These are phyloP conservation scores for Paraplagusia blochii DNA, from an alignment of 2,113 vertebrate species.

Conservation along the genomic window DNA sequence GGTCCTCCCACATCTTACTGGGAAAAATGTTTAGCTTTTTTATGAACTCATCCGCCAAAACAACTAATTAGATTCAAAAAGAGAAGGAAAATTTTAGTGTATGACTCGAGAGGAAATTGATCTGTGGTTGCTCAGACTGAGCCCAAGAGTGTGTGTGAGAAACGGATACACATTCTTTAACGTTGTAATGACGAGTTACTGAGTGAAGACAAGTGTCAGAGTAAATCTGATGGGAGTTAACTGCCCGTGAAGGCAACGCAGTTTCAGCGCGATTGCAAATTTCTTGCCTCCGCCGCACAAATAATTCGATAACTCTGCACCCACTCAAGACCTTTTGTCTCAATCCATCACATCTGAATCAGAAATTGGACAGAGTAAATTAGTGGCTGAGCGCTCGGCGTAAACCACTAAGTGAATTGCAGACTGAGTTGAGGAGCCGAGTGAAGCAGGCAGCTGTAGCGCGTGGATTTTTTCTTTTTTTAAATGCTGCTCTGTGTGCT, in stretches of 20 bases:
- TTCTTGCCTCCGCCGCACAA: background rate
- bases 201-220: background rate
- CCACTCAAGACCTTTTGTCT: conserved; percentile 21
- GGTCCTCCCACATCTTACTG: too few relatives aligned
- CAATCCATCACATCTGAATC: conserved; percentile 42
- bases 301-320: background rate
- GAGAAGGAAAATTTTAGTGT: background rate
- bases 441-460: conserved; percentile 18
- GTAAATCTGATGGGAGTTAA: conserved; percentile 3
- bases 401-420: conserved; percentile 51
- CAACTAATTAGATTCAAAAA: too few relatives aligned
- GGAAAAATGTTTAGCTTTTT: background rate
- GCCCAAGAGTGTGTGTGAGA: too few relatives aligned
- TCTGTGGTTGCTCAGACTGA: background rate
- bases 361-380: conserved; percentile 37
- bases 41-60: background rate
- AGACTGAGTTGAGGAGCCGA: conserved; percentile 40
- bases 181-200: background rate
- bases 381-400: conserved; percentile 34
- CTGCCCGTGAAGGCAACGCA: background rate
- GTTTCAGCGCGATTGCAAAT: conserved; percentile 5
- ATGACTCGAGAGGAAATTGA: background rate
- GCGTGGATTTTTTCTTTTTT: background rate
- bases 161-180: too few relatives aligned
- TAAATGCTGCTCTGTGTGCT: conserved; percentile 6